A percentile compares a stretch with the other conserved stretches of the same genome.
Evolutionary conservation across 2,888 invertebrate genomes (phyloP).

Genomic region (Melanotus villosus): DNA sequence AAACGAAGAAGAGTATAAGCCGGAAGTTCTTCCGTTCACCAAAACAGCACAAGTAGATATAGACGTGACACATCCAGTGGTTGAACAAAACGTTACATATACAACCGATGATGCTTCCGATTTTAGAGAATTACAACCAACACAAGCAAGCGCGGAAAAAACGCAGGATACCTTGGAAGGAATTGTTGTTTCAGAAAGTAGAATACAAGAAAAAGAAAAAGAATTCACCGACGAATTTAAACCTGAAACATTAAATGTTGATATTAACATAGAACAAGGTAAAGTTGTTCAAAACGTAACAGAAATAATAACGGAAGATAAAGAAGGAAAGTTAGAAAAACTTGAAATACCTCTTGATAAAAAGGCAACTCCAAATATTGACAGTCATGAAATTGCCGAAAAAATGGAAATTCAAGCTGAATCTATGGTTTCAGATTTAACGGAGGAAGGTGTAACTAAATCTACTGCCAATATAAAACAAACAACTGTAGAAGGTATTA

Average conservation of each 20-base stretch:
- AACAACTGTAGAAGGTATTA: conserved; percentile 58
- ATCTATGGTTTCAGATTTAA: conserved; percentile 14
- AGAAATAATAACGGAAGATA: conserved; percentile 61
- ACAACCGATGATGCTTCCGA: conserved; percentile 57
- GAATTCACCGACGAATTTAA: conserved; percentile 67
- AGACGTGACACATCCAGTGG: conserved; percentile 64
- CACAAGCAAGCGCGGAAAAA: conserved; percentile 61
- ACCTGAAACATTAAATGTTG: conserved; percentile 69
- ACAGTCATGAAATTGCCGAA: conserved; percentile 67
- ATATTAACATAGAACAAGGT: conserved; percentile 69
- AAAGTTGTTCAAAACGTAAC: conserved; percentile 68
- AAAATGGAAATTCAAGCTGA: conserved; percentile 46
- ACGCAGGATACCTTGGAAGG: conserved; percentile 69
- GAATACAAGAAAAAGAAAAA: conserved; percentile 70
- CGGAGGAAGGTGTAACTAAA: conserved; percentile 55
- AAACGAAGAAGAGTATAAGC: conserved; percentile 65
- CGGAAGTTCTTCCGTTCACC: conserved; percentile 61
- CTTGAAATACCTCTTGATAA: conserved; percentile 56
- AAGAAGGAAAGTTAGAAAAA: conserved; percentile 60
- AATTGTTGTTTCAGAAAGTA: conserved; percentile 69
- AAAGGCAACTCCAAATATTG: conserved; percentile 64
- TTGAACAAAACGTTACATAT: conserved; percentile 62
- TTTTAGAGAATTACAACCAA: conserved; percentile 55
- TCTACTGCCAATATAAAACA: conserved; percentile 60
- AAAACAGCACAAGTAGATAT: conserved; percentile 60